Evolutionary conservation across 2,797 vertebrate species (phyloP).

Genomic region (Eleutherodactylus coqui): DNA sequence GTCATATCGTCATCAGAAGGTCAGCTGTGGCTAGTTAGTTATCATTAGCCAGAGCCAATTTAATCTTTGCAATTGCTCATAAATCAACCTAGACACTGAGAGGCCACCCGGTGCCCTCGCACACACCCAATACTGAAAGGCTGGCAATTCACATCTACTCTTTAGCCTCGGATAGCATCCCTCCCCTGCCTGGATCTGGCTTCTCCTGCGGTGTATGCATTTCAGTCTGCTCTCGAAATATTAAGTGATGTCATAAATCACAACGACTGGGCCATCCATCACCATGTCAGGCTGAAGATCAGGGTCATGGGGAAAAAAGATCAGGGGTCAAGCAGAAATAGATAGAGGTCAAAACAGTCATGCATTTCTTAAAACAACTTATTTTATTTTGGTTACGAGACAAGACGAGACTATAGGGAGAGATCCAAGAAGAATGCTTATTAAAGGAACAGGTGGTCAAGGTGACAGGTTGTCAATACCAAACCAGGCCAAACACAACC

Average conservation of each 20-base stretch:
- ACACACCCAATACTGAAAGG: conserved; percentile 54
- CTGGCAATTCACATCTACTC: conserved; percentile 60
- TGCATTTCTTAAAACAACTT: conserved; percentile 52
- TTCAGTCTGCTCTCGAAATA: conserved; percentile 55
- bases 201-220: conserved; percentile 11
- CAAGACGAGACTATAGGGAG: conserved; percentile 25
- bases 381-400: conserved; percentile 54
- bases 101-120: conserved; percentile 59
- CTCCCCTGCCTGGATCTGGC: not conserved
- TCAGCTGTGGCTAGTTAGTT: conserved; percentile 65
- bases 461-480: conserved; percentile 50
- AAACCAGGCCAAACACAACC: not conserved
- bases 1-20: conserved; percentile 62
- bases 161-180: conserved; percentile 35
- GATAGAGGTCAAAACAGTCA: conserved; percentile 43
- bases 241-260: conserved; percentile 65
- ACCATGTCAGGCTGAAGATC: conserved; percentile 65
- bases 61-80: conserved; percentile 63
- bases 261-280: conserved; percentile 64
- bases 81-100: conserved; percentile 62
- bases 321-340: conserved; percentile 62
- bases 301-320: conserved; percentile 66
- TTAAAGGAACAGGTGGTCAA: conserved; percentile 29
- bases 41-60: conserved; percentile 69
- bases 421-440: not conserved